Evolutionary conservation across 2,113 vertebrate species (phyloP), one percentile per base, ranked within the genome.

Genomic region (Forbesichthys papilliferus): DNA sequence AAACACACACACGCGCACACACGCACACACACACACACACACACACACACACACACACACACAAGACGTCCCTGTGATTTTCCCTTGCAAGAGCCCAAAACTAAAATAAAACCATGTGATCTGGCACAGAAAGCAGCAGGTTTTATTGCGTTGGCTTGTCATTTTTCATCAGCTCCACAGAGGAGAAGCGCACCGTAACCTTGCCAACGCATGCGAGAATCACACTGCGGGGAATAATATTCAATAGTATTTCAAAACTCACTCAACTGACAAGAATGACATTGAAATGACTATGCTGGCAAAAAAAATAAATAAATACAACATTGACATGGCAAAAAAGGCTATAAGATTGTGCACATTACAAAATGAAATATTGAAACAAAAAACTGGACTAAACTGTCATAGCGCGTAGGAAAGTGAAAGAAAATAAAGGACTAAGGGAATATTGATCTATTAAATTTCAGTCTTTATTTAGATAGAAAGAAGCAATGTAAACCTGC

Each of bases 401-500:
- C 3, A 52, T 11, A 52, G 13, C 3, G 16, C 53, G 20, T 18
- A 16, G 2, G 16, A 4, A 8, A 16, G 12, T 9, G n/a, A 20
- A 4, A 56, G 13, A 18, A 20, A 16, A 56, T 52, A 4, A 52
- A 49, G 48, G 13, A 52, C 52, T 14, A 13, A 18, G 4, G 58
- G 60, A 68, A 58, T 58, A 73, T 49, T 8, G 18, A 11, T 9
- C 9, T 6, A 34, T n/a, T n/a, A 1, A 7, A 71, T 73, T 53
- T 16, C 52, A 53, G 34, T 54, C 27, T 61, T 73, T 77, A 68
- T 75, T 78, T 69, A 51, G 42, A 8, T 14, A 48, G 63, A 71
- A 54, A 75, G 75, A 55, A 49, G 54, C 34, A 36, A n/a, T 16
- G 13, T 55, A 48, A 70, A 84, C 72, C 61, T 58, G 20, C 49